These are phyloP conservation scores for Tretioscincus oriximinensis DNA, from an alignment of 2,113 vertebrate species.

Conservation along the genomic window DNA sequence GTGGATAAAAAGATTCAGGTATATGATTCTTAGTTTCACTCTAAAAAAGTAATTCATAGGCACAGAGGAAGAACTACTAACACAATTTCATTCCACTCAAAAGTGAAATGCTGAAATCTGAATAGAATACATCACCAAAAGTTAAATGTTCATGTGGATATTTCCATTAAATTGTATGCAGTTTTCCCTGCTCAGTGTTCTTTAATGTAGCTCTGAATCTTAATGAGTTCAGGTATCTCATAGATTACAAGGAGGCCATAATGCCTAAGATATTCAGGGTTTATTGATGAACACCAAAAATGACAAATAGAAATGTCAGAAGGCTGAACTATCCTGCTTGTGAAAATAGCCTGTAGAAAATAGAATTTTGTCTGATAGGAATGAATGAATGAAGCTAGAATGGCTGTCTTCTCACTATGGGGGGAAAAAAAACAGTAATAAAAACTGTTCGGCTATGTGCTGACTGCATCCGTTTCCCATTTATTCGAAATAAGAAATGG, in stretches of 20 bases:
- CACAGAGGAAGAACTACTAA: neutral
- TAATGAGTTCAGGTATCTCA: neutral
- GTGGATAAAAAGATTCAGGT: slow-evolving; percentile 9
- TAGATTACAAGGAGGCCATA: neutral
- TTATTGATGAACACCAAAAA: neutral
- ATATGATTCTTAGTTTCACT: neutral
- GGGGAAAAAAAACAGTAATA: no score
- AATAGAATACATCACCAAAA: neutral
- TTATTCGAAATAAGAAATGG: no score
- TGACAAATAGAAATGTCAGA: no score
- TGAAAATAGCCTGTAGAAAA: no score
- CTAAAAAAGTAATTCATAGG: slow-evolving; percentile 14
- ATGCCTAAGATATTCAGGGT: neutral
- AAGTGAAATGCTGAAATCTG: neutral
- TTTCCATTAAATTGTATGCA: neutral
- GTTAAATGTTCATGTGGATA: neutral
- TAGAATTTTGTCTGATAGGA: no score
- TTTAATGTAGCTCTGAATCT: neutral
- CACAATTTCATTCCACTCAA: neutral
- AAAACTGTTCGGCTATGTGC: no score
- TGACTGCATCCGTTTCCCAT: no score
- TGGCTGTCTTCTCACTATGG: no score
- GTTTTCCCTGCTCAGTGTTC: neutral
- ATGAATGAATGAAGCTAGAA: no score
- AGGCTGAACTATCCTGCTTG: no score